Evolutionary conservation across 2,888 invertebrate species (phyloP), one percentile per base, ranked within the genome.

Genomic region (Eurytoma adleriae): DNA sequence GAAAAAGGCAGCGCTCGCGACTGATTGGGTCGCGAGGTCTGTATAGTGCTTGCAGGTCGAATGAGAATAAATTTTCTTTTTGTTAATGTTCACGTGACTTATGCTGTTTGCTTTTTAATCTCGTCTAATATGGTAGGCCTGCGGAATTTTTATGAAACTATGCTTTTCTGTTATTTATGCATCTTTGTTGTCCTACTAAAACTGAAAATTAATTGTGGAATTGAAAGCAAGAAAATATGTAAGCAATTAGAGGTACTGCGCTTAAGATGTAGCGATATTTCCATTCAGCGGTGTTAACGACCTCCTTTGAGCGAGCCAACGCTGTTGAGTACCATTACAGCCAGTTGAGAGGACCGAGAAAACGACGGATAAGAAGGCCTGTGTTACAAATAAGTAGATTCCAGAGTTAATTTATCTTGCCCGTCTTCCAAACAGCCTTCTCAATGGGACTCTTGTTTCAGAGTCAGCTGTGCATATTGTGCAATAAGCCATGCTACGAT

Each of bases 401-500:
- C 77, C 70, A 77, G 70, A 52, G 78, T 71, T 66, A 71, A 78
- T 78, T 71, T 30, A 66, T 78, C 78, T 54, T 20, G 78, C 14
- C 66, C 52, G 13, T 61, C 61, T 57, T 61, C 76, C 54, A 69
- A 76, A 61, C 76, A 69, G 69, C 76, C 52, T 18, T 61, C 68
- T 76, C 76, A 76, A 76, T 61, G 69, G 40, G 68, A 20, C 56
- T 40, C 57, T 67, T 75, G 48, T 67, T 75, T 57, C 27, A 57
- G 13, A 57, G 13, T 24, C 59, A 48, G 61, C 69, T 76, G 64
- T 64, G 40, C 56, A 3, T 52, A 13, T 52, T 16, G 10, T 62
- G 16, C 30, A 52, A 61, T 59, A 10, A 3, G 16, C 0, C n/a
- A 4, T 16, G n/a, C 14, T 50, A 5, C 54, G 30, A 20, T 40